These are phyloP conservation scores for Aspidoscelis tigris DNA, from an alignment of 2,113 vertebrate genomes.

Conservation along the genomic window DNA sequence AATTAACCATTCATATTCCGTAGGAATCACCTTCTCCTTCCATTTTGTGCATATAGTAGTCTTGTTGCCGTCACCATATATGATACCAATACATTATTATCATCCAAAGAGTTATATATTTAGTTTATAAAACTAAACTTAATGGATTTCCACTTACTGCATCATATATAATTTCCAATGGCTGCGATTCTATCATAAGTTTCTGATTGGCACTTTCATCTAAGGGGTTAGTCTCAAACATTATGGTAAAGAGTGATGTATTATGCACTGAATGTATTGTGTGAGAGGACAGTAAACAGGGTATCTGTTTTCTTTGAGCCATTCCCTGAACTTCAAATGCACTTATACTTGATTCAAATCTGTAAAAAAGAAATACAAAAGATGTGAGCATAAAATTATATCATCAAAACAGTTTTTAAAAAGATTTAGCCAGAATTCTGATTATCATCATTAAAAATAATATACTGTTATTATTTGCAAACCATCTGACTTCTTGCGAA, in stretches of 20 bases:
- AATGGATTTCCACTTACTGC: conserved; percentile 83
- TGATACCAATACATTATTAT: too few species aligned
- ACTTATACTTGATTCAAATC: conserved; percentile 85
- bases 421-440: neutral
- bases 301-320: conserved; percentile 74
- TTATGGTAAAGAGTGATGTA: conserved; percentile 84
- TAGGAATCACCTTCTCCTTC: too few species aligned
- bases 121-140: conserved; percentile 8
- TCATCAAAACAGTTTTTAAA: neutral
- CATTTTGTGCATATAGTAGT: too few species aligned
- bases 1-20: too few species aligned
- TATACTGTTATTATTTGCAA: neutral
- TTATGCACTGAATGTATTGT: conserved; percentile 74
- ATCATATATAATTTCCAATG: conserved; percentile 95
- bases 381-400: neutral
- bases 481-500: neutral
- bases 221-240: conserved; percentile 95
- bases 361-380: conserved; percentile 60
- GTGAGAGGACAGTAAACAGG: conserved; percentile 86
- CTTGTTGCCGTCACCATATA: too few species aligned
- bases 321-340: conserved; percentile 90
- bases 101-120: too few species aligned
- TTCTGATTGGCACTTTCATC: conserved; percentile 88
- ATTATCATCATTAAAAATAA: neutral
- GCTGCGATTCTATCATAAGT: conserved; percentile 88